phyloP scores from a whole-genome alignment of 2,797 vertebrate species.

The Lates japonicus region DNA sequence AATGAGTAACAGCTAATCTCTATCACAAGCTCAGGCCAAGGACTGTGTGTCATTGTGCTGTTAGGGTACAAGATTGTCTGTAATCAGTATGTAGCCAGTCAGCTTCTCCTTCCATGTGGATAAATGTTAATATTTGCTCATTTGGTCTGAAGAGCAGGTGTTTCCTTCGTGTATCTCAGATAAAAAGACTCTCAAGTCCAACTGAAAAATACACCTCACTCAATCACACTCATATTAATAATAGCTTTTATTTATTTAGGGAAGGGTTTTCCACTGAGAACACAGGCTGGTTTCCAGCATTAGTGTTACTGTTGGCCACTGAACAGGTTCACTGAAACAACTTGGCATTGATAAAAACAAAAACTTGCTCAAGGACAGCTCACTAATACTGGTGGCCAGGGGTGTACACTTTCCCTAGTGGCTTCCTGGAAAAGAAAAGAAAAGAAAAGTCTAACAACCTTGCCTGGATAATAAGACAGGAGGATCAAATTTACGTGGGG shows the following conservation, averaged over 20 bases:
- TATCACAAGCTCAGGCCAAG: slow-evolving; percentile 22
- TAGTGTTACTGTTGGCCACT: slow-evolving; percentile 12
- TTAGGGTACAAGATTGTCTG: slow-evolving; percentile 6
- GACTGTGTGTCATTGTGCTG: slow-evolving; percentile 48
- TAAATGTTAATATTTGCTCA: slow-evolving; percentile 62
- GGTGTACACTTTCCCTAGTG: background rate
- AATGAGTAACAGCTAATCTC: background rate
- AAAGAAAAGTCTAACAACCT: background rate
- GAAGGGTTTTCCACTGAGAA: slow-evolving; percentile 29
- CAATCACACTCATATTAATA: slow-evolving; percentile 28
- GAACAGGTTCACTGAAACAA: slow-evolving; percentile 2
- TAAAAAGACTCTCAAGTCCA: slow-evolving; percentile 23
- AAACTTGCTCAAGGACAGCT: slow-evolving; percentile 42
- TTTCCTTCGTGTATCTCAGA: slow-evolving; percentile 34
- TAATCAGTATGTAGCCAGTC: slow-evolving; percentile 34
- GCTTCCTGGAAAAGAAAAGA: slow-evolving; percentile 7
- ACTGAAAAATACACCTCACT: slow-evolving; percentile 34
- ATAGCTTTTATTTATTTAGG: slow-evolving; percentile 49
- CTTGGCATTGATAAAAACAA: slow-evolving; percentile 1
- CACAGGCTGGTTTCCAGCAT: background rate
- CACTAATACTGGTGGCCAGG: background rate
- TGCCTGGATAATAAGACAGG: background rate
- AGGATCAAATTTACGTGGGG: background rate
- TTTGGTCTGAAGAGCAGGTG: slow-evolving; percentile 2
- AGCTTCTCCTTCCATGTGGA: slow-evolving; percentile 19